Conservation (phyloP, 2,797 vertebrate species). For the Tympanoctomys barrerae region DNA sequence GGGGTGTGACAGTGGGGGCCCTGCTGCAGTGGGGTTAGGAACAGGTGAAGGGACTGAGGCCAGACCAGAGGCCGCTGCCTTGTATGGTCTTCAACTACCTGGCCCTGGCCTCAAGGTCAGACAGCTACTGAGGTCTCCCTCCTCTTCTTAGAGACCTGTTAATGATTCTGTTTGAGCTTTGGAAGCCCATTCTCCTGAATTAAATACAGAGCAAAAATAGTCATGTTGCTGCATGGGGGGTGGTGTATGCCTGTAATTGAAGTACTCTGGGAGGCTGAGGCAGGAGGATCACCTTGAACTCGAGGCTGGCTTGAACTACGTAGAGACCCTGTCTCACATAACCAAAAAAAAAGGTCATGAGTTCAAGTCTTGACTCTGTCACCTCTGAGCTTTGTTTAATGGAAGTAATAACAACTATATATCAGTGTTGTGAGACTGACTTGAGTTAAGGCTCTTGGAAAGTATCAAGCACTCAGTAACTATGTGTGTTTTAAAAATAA, state of each 20-base stretch:
- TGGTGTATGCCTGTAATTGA: background rate
- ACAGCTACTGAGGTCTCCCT: background rate
- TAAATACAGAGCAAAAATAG: background rate
- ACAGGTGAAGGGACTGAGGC: slow-evolving; percentile 10
- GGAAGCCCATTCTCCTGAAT: background rate
- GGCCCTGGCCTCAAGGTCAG: background rate
- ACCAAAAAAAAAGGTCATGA: background rate
- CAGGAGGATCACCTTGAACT: background rate
- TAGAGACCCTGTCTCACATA: background rate
- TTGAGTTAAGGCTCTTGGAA: background rate
- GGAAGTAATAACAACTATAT: background rate
- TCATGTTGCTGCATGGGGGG: background rate
- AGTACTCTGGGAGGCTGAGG: background rate
- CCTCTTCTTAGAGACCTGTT: too few species aligned
- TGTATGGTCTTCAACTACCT: background rate
- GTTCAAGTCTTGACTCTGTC: background rate
- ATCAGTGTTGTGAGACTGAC: background rate
- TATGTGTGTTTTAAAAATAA: background rate
- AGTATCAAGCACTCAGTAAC: background rate
- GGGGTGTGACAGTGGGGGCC: slow-evolving; percentile 55
- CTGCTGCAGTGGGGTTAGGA: slow-evolving; percentile 55
- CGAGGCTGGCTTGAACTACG: background rate
- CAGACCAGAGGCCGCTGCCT: background rate
- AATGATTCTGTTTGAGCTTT: background rate
- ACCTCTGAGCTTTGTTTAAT: background rate